These are phyloP conservation scores for Coracias cyanogaster DNA, from an alignment of 2,797 vertebrate species.

Conservation along the genomic window DNA sequence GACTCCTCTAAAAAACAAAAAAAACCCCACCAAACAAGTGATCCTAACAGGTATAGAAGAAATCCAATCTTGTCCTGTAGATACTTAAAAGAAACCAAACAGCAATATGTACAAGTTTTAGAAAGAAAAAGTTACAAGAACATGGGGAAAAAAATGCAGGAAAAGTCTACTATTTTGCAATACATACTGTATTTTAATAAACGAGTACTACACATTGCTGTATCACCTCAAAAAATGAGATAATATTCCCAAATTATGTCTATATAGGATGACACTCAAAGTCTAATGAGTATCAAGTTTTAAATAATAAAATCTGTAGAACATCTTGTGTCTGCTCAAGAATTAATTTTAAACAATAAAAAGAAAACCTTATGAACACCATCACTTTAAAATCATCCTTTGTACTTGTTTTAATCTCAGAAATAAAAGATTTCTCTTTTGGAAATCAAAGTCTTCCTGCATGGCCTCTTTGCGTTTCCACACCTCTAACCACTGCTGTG, in stretches of 20 bases:
- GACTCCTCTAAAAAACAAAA: neutral
- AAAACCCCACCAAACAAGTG: neutral
- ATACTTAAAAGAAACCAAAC: neutral
- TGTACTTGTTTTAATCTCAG: neutral
- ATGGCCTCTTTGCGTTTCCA: neutral
- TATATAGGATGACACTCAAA: neutral
- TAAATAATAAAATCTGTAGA: neutral
- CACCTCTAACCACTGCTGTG: neutral
- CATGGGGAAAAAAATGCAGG: neutral
- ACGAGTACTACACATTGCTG: neutral
- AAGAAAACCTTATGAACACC: neutral
- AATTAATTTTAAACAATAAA: neutral
- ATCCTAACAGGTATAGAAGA: neutral
- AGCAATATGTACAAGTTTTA: neutral
- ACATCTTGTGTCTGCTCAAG: neutral
- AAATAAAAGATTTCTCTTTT: neutral
- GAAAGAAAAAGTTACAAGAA: neutral
- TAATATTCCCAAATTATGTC: neutral
- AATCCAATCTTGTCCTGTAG: neutral
- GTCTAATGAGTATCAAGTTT: neutral
- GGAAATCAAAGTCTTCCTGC: neutral
- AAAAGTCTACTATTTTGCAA: neutral
- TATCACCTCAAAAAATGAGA: neutral
- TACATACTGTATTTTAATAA: neutral
- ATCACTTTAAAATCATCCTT: neutral